Evolutionary conservation across 2,113 vertebrate species (phyloP).

Genomic region (Chloroceryle aenea): DNA sequence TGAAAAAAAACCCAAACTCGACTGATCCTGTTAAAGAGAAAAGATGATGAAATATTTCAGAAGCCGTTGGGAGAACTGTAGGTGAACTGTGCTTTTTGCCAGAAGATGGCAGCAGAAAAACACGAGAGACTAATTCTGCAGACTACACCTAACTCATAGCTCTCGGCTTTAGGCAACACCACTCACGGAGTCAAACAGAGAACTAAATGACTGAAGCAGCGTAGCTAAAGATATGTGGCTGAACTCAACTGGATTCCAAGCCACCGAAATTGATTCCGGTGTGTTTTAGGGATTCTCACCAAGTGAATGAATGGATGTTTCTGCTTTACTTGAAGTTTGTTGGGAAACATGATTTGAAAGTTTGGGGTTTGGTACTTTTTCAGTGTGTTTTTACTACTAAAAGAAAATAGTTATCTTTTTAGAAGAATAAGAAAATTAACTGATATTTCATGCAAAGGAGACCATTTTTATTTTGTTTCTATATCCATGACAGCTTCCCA

Average conservation of each 20-base stretch:
- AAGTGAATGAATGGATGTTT: not conserved
- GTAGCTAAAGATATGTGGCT: not conserved
- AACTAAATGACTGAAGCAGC: not conserved
- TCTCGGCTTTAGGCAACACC: not conserved
- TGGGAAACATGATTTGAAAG: not conserved
- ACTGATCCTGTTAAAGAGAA: not conserved
- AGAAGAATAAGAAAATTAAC: not conserved
- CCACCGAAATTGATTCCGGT: not conserved
- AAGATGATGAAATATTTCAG: not conserved
- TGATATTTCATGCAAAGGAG: not conserved
- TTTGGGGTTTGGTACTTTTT: not conserved
- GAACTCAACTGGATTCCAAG: not conserved
- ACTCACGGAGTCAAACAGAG: not conserved
- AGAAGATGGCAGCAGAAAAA: conserved; percentile 74
- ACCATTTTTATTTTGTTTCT: not conserved
- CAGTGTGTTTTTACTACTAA: not conserved
- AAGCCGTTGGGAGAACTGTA: not conserved
- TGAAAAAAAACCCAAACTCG: not conserved
- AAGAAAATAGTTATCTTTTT: not conserved
- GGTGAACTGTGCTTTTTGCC: not conserved
- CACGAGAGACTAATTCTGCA: accelerated
- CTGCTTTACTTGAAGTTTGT: not conserved
- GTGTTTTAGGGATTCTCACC: not conserved
- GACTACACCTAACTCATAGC: accelerated
- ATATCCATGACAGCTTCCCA: accelerated